Evolutionary conservation across 2,888 invertebrate genomes (phyloP).

Genomic region (Heliconius ismenius): DNA sequence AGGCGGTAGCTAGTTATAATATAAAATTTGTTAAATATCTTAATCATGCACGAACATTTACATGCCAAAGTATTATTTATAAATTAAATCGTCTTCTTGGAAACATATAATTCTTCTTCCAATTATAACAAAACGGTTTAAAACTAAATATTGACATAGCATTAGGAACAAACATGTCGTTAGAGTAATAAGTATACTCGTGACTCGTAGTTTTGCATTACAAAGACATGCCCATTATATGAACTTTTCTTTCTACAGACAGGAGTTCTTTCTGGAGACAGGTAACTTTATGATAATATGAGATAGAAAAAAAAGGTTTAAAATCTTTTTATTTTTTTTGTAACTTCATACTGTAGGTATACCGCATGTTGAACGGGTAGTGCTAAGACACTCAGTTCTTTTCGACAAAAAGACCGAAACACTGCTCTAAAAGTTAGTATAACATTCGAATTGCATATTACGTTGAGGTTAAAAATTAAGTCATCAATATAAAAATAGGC

Average conservation of each 20-base stretch:
- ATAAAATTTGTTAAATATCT: background rate
- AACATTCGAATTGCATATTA: too few relatives aligned
- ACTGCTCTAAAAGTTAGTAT: too few relatives aligned
- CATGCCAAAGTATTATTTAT: constrained; percentile 19
- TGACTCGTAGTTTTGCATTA: constrained; percentile 17
- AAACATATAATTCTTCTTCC: constrained; percentile 61
- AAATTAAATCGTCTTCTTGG: constrained; percentile 57
- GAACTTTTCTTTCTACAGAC: constrained; percentile 11
- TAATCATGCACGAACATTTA: background rate
- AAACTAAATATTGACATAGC: constrained; percentile 50
- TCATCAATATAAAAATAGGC: too few relatives aligned
- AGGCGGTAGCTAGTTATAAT: background rate
- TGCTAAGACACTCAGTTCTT: too few relatives aligned
- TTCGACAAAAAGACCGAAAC: too few relatives aligned
- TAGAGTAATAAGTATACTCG: constrained; percentile 37
- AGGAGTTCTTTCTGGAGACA: too few relatives aligned
- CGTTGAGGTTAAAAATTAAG: too few relatives aligned
- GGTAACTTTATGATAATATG: background rate
- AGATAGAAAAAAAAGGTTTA: background rate
- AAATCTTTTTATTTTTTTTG: too few relatives aligned
- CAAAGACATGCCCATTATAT: constrained; percentile 22
- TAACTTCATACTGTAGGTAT: too few relatives aligned
- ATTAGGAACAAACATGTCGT: constrained; percentile 41
- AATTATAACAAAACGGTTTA: constrained; percentile 55
- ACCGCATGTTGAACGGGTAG: too few relatives aligned